phyloP scores from a whole-genome alignment of 2,113 vertebrate genomes.

The Ptilorrhoa leucosticta region DNA sequence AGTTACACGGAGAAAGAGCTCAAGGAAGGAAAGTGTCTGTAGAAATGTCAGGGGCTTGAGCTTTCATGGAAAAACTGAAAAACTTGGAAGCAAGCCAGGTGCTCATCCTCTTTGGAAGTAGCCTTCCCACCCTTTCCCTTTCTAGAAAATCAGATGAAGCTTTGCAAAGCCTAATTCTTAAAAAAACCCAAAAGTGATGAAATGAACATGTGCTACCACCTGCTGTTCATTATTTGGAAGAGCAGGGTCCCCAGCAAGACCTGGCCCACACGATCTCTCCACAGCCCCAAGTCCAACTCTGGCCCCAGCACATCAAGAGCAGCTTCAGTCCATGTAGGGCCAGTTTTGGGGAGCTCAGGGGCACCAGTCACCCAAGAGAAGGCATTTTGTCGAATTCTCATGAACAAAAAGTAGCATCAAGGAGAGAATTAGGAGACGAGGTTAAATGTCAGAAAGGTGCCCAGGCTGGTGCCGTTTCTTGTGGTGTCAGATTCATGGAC shows the following conservation, averaged over 20 bases:
- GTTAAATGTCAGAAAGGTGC: neutral
- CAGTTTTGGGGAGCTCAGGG: neutral
- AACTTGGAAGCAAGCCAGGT: neutral
- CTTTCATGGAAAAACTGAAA: neutral
- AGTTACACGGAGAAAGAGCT: rapidly evolving
- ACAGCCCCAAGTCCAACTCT: neutral
- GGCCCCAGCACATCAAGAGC: neutral
- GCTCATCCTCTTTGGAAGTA: neutral
- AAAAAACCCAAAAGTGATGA: neutral
- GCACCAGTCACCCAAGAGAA: neutral
- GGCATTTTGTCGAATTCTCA: neutral
- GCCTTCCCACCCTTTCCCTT: neutral
- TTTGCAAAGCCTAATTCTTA: neutral
- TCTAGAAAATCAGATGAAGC: neutral
- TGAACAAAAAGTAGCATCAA: neutral
- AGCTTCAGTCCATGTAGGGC: neutral
- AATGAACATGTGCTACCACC: constrained; percentile 53
- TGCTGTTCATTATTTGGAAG: constrained; percentile 25
- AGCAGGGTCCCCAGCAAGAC: neutral
- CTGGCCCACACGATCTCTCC: neutral
- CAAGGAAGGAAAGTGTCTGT: neutral
- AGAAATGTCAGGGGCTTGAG: neutral
- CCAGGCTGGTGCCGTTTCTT: neutral
- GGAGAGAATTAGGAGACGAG: neutral
- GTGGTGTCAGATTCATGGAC: neutral